Percentiles rank a stretch among this genome's conserved stretches.
Conservation (phyloP, 2,888 invertebrate genomes). For the Leucophenga montana region DNA sequence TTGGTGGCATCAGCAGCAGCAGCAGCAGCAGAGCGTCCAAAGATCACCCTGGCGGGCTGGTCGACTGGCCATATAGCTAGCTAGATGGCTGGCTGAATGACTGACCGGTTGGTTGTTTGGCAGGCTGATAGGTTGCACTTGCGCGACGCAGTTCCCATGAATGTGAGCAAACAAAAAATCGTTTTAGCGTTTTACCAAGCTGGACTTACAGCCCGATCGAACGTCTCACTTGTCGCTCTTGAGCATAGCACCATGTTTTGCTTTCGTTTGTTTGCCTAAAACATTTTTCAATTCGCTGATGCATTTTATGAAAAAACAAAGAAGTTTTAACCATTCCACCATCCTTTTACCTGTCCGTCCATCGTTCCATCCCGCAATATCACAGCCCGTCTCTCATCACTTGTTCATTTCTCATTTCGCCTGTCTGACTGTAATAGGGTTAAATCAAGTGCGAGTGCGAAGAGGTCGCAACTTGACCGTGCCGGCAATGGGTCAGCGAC, state of each 20-base stretch:
- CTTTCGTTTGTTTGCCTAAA: conserved; percentile 56
- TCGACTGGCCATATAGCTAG: background rate
- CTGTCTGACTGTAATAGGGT: conserved; percentile 43
- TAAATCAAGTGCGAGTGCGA: conserved; percentile 48
- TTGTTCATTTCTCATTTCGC: background rate
- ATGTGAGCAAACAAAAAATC: conserved; percentile 59
- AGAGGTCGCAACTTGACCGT: too few species aligned
- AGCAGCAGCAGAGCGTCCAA: background rate
- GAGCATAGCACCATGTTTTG: background rate
- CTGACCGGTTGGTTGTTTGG: background rate
- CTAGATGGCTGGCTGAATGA: background rate
- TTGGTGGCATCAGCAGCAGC: conserved; percentile 10
- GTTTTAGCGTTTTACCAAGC: conserved; percentile 52
- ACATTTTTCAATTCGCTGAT: conserved; percentile 67
- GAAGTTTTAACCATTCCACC: conserved; percentile 42
- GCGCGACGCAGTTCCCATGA: conserved; percentile 59
- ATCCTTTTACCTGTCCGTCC: conserved; percentile 29
- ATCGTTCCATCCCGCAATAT: conserved; percentile 40
- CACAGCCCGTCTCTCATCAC: too few species aligned
- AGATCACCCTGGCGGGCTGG: background rate
- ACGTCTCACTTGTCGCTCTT: too few species aligned
- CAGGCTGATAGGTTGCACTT: conserved; percentile 2
- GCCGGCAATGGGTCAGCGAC: background rate
- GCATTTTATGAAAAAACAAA: conserved; percentile 66
- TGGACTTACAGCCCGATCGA: background rate